Base-by-base conservation (phyloP, 2,888 invertebrate genomes). In the Perithous albicinctus region DNA sequence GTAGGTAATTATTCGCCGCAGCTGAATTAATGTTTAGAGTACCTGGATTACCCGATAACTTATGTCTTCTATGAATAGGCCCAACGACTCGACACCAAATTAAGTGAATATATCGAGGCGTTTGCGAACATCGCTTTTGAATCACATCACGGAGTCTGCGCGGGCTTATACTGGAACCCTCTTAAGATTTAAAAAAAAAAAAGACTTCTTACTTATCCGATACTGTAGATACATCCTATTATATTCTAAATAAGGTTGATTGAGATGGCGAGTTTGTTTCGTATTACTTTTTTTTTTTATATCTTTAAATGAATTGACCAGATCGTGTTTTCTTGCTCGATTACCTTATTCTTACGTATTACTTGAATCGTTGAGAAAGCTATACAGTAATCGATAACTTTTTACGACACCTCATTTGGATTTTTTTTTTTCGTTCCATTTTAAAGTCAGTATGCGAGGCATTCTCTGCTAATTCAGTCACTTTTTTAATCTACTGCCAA, bases 1-100 rank as follows among this genome's bases (percentile, higher is more conserved):
- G 51, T 72, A 72, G 63, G 32, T 38, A 10, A 70, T n/a, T 64
- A 64, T 54, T 78, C 43, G 64, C 64, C n/a, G 15, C 20, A 32
- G 59, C 43, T 32, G 18, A 18, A 59, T 46, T 8, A 32, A 64
- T 64, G 70, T 76, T 66, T 76, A 74, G 56, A 66, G 64, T 64
- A 75, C 54, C 64, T 70, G 69, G 64, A 76, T 70, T 64, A 29
- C n/a, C 43, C 63, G 51, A 54, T 70, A 51, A 69, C 38, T 29
- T 38, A 32, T 18, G 20, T 70, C 38, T 70, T 48, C 48, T 64
- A 63, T 69, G n/a, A 29, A 56, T 6, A 56, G 29, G 54, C 29
- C 29, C 6, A 56, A 23, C 23, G 23, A 12, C 20, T 6, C 48
- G 20, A 12, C 20, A 1, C 51, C 12, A n/a, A 23, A 51, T 2